phyloP scores from a whole-genome alignment of 2,113 vertebrate species.

The Hyperopisus bebe region DNA sequence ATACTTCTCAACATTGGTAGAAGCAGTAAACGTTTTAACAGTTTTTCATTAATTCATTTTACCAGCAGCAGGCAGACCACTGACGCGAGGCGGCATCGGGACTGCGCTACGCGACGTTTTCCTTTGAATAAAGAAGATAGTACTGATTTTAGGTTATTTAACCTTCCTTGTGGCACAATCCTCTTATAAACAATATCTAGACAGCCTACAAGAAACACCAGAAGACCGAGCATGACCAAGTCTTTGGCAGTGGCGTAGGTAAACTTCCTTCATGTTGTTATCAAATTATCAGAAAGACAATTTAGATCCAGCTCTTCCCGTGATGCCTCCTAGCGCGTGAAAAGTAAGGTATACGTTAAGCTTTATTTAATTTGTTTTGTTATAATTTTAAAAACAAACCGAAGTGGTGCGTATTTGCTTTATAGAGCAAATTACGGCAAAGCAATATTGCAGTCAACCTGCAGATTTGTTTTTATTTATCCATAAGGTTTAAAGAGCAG shows the following conservation, averaged over 20 bases:
- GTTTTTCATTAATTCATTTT: not conserved
- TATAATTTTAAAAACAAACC: not conserved
- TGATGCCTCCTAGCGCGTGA: not conserved
- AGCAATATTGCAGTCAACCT: not conserved
- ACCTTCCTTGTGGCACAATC: not conserved
- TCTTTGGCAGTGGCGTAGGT: not conserved
- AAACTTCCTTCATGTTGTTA: not conserved
- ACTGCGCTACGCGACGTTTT: not conserved
- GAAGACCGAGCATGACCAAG: not conserved
- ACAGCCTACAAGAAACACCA: not conserved
- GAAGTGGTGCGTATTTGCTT: not conserved
- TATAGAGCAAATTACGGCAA: not conserved
- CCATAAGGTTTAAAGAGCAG: not conserved
- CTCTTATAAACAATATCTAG: not conserved
- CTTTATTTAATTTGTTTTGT: not conserved
- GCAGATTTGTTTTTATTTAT: not conserved
- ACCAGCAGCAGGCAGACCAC: not conserved
- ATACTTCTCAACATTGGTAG: not conserved
- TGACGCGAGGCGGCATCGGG: not conserved
- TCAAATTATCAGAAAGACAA: not conserved
- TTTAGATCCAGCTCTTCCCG: not conserved
- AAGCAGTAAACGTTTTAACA: not conserved
- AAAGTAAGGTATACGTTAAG: not conserved
- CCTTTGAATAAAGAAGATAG: not conserved
- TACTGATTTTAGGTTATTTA: not conserved